Conservation (phyloP, 2,797 vertebrate genomes). For the Ptychadena robeensis region DNA sequence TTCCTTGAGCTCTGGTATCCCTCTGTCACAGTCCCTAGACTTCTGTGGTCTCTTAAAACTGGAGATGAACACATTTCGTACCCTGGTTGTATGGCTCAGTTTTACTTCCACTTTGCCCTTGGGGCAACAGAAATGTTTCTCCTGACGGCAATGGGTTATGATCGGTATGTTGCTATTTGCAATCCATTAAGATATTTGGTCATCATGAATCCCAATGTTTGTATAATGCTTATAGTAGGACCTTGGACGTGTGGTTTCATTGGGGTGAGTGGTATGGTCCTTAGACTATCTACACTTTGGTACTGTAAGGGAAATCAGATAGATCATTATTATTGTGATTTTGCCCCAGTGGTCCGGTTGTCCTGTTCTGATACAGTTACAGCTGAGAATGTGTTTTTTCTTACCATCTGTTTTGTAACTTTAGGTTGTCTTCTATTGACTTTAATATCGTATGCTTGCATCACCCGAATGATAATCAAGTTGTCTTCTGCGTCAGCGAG, state of each 20-base stretch:
- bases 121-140: slow-evolving; percentile 16
- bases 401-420: neutral
- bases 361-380: slow-evolving; percentile 57
- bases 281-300: too few species aligned
- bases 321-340: slow-evolving; percentile 65
- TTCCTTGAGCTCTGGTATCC: slow-evolving; percentile 48
- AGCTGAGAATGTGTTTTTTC: slow-evolving; percentile 33
- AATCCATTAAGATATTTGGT: slow-evolving; percentile 13
- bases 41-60: too few species aligned
- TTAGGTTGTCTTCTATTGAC: slow-evolving; percentile 23
- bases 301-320: too few species aligned
- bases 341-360: slow-evolving; percentile 62
- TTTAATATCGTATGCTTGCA: slow-evolving; percentile 23
- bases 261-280: too few species aligned
- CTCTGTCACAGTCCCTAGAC: neutral
- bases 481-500: neutral
- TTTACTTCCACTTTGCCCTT: too few species aligned
- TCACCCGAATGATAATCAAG: neutral
- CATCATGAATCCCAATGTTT: too few species aligned
- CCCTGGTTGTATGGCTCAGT: too few species aligned
- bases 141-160: slow-evolving; percentile 32
- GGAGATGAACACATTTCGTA: too few species aligned
- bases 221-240: too few species aligned
- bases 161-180: slow-evolving; percentile 61
- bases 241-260: too few species aligned